Base-by-base conservation (phyloP, 2,797 vertebrate genomes). In the Danio jaintianensis region DNA sequence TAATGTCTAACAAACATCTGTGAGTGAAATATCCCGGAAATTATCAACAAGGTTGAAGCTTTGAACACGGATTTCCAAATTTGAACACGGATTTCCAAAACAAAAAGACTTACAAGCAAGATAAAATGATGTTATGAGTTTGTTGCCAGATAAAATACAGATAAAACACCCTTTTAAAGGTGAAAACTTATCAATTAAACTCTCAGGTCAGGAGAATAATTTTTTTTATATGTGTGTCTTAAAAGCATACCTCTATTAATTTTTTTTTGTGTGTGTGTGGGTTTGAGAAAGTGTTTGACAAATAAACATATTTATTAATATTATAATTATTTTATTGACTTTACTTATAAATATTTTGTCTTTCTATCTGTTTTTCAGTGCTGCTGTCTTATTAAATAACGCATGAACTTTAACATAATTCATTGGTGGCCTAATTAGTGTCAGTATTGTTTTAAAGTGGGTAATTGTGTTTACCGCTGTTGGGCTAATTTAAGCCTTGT, bases 401-500 rank as follows among this genome's bases (percentile, higher is more conserved):
- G 89, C 82, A 88, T 90, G 86, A 92, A 90, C 90, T 90, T 86
- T 86, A 84, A 91, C 88, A 90, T 88, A 87, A 93, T 89, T 92
- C 89, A 93, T 91, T 89, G 89, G 89, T 90, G 88, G 80, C 87
- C 91, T 93, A 93, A 94, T 94, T 94, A 93, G 92, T 93, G 93
- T 94, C 93, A 93, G 89, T 89, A 91, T 91, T 92, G 89, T 92
- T 91, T 89, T 91, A 91, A 91, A 93, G 89, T 89, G 87, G 84
- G 91, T 86, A 88, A 85, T 89, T 91, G 90, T 93, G 92, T 94
- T 94, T 93, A 93, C 92, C 81, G 87, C 88, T 87, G 89, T 89
- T 86, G 87, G 88, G 86, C 88, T 93, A 92, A 94, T 94, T 93
- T 93, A 87, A 90, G 87, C 88, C 86, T 87, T 90, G 89, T 85